Conservation (phyloP, 1,140 invertebrate species). For the Gonioctena quinquepunctata region DNA sequence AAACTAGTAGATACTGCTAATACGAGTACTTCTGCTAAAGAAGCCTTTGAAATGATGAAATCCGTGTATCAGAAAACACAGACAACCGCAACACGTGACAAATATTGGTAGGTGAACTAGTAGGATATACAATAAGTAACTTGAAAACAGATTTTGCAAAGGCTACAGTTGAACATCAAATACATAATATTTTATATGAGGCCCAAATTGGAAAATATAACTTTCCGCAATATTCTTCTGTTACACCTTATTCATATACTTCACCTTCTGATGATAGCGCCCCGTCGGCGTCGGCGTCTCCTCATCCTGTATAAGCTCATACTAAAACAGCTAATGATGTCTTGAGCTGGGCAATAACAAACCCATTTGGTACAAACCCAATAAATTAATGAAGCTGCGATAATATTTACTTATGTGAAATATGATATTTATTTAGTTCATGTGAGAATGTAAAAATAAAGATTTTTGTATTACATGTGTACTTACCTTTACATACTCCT, state of each 20-base stretch:
- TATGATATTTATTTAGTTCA: constrained; percentile 1
- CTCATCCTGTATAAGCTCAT: not conserved
- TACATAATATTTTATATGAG: not conserved
- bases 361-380: no score
- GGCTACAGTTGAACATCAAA: not conserved
- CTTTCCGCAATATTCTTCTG: not conserved
- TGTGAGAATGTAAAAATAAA: not conserved
- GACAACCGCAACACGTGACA: not conserved
- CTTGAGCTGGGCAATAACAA: no score
- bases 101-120: not conserved
- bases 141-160: not conserved
- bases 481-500: not conserved
- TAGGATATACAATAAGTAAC: not conserved
- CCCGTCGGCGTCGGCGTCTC: not conserved
- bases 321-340: no score
- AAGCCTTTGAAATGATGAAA: not conserved
- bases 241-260: not conserved
- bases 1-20: not conserved
- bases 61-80: not conserved
- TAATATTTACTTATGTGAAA: not conserved
- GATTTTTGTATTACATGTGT: not conserved
- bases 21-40: not conserved
- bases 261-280: not conserved
- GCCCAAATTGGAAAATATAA: not conserved
- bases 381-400: no score